phyloP scores from a whole-genome alignment of 2,797 vertebrate genomes.

The Paguma larvata region DNA sequence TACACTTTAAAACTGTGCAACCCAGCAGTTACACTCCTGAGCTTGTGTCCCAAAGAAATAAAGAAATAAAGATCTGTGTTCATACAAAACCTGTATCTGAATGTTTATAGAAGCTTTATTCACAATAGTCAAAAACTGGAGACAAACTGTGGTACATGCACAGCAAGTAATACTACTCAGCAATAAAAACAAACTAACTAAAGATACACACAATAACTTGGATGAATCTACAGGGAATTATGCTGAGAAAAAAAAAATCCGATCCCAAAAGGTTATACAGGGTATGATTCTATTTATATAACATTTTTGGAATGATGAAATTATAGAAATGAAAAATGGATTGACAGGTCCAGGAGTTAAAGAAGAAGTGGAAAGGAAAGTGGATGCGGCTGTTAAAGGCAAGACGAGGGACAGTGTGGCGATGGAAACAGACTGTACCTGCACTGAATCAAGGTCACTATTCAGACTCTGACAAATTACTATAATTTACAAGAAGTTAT shows the following conservation, averaged over 20 bases:
- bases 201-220: not conserved
- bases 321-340: not conserved
- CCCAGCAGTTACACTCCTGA: not conserved
- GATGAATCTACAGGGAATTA: not conserved
- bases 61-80: not conserved
- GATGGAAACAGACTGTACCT: not conserved
- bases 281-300: not conserved
- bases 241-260: not conserved
- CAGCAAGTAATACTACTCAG: not conserved
- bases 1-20: not conserved
- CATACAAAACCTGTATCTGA: not conserved
- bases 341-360: not conserved
- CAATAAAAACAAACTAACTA: not conserved
- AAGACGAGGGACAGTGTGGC: not conserved
- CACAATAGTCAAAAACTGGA: not conserved
- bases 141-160: not conserved
- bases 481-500: not conserved
- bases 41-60: not conserved
- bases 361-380: not conserved
- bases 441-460: not conserved
- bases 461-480: not conserved
- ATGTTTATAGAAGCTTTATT: not conserved
- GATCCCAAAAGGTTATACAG: not conserved
- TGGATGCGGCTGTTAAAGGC: not conserved
- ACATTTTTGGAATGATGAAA: not conserved